Base-by-base conservation (phyloP, 2,113 vertebrate species). In the Dasyurus viverrinus region DNA sequence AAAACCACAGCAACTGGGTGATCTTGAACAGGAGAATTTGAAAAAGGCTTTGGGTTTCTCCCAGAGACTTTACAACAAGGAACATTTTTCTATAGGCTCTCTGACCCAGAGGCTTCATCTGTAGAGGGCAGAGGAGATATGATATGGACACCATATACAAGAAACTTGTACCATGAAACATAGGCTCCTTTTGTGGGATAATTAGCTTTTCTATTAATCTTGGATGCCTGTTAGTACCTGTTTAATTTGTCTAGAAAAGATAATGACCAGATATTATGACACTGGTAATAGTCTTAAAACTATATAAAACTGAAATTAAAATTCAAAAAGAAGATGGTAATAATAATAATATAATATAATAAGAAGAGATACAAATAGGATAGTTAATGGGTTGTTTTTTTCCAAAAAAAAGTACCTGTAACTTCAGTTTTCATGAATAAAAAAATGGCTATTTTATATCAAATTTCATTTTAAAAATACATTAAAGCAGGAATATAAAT, bases 381-480 rank as follows among this genome's bases (percentile, higher is more conserved):
- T 8, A 89, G 1, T 27, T 84, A 94, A 68, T 93, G 36, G 50
- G 9, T 52, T 52, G 50, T 50, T 27, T 50, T 89, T 53, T 42
- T 42, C 53, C 93, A 89, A 93, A 54, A 94, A 1, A 92, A 27
- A n/a, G n/a, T 42, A 53, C 2, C 76, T 94, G 24, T 91, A 92
- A 42, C 36, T 93, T 89, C 60, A 24, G 7, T 7, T 93, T 14
- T 55, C 94, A n/a, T 76, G 6, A 47, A 90, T 30, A 90, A 90
- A 48, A 48, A 48, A 30, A 11, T 47, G 46, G 8, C 8, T 90
- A 2, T 47, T 90, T 84, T 84, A 42, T 22, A 84, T 84, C 16
- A 84, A 19, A 84, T 42, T 84, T 84, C 36, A 42, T 42, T 14
- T 60, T 30, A 22, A 84, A 68, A 42, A 8, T 42, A 1, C 14